A percentile compares a stretch with the other conserved stretches of the same genome.
Conservation (phyloP, 2,888 invertebrate species). For the Xanthia togata region DNA sequence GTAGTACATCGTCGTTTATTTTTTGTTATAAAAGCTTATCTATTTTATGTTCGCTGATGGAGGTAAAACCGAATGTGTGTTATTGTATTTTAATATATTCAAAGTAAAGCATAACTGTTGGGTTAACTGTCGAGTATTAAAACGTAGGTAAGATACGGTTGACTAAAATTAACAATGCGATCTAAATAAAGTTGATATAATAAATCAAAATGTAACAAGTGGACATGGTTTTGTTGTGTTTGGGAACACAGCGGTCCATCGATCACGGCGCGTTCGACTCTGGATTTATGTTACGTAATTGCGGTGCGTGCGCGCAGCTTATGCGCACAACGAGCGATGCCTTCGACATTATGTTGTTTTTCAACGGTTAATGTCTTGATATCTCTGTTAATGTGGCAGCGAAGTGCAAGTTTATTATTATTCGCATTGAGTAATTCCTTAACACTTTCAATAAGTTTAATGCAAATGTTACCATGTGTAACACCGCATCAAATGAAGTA, state of each 20-base stretch:
- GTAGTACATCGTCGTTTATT: conserved; percentile 73
- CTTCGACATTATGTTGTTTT: conserved; percentile 80
- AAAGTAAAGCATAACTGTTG: conserved; percentile 63
- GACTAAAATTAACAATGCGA: conserved; percentile 75
- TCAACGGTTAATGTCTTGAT: conserved; percentile 80
- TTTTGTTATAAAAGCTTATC: conserved; percentile 77
- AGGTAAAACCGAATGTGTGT: conserved; percentile 72
- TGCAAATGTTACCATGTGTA: conserved; percentile 35
- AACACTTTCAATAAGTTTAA: conserved; percentile 62
- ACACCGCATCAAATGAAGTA: conserved; percentile 31
- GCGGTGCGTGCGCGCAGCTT: conserved; percentile 78
- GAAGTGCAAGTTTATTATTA: conserved; percentile 74
- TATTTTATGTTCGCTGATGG: conserved; percentile 78
- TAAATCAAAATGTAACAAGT: conserved; percentile 83
- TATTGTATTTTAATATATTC: conserved; percentile 72
- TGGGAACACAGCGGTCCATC: conserved; percentile 81
- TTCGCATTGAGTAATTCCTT: conserved; percentile 61
- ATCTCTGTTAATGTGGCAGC: conserved; percentile 79
- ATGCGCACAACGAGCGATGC: conserved; percentile 70
- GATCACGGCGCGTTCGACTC: conserved; percentile 83
- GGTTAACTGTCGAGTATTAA: conserved; percentile 70
- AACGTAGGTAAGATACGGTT: conserved; percentile 67
- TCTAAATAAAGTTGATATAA: conserved; percentile 75
- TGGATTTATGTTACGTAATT: conserved; percentile 88
- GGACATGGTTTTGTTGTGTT: conserved; percentile 80